These are phyloP conservation scores for Gobiocypris rarus DNA, from an alignment of 2,113 vertebrate species.

Conservation along the genomic window DNA sequence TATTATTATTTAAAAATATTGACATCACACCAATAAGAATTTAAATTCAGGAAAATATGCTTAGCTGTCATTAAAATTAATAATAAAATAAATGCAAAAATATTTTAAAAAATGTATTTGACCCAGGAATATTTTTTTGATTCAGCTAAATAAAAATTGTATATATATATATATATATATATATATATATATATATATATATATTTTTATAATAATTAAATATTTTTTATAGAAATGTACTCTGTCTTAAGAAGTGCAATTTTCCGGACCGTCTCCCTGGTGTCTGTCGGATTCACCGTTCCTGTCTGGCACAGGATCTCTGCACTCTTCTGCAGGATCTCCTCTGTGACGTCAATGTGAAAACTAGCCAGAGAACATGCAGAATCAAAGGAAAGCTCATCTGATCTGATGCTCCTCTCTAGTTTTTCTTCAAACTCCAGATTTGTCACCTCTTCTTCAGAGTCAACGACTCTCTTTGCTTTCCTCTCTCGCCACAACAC, in stretches of 20 bases:
- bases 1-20: not conserved
- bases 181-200: too few species aligned
- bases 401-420: slow-evolving; percentile 14
- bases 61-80: not conserved
- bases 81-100: too few species aligned
- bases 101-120: accelerated
- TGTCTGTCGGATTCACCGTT: slow-evolving; percentile 39
- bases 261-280: slow-evolving; percentile 63
- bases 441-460: not conserved
- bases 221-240: slow-evolving; percentile 54
- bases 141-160: too few species aligned
- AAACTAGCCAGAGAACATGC: slow-evolving; percentile 57
- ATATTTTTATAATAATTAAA: too few species aligned
- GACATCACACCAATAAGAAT: not conserved
- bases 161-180: too few species aligned
- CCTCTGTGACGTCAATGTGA: slow-evolving; percentile 57
- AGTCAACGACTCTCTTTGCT: not conserved
- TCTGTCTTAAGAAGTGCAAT: slow-evolving; percentile 67
- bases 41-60: not conserved
- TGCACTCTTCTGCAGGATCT: slow-evolving; percentile 61
- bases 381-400: slow-evolving; percentile 54
- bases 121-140: not conserved
- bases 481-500: slow-evolving; percentile 50
- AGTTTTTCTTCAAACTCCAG: slow-evolving; percentile 11
- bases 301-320: slow-evolving; percentile 61